Percentiles rank a stretch among this genome's conserved stretches.
phyloP scores from a whole-genome alignment of 2,797 vertebrate species.

The Babyrousa celebensis region DNA sequence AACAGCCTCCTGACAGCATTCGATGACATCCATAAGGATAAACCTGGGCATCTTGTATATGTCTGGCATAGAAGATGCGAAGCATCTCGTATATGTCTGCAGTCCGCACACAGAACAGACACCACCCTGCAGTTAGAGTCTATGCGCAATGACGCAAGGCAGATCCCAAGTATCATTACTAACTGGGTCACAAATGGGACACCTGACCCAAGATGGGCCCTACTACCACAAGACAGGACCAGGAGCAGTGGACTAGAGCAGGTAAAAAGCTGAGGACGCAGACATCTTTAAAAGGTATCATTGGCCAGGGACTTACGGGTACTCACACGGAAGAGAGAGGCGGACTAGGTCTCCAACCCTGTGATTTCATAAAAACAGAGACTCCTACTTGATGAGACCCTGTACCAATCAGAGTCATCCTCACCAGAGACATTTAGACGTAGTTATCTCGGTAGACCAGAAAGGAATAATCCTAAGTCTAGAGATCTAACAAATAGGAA shows the following conservation, averaged over 20 bases:
- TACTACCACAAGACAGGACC: background rate
- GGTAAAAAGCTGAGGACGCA: background rate
- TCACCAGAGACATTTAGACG: background rate
- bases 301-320: background rate
- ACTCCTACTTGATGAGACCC: background rate
- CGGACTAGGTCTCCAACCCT: background rate
- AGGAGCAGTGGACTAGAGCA: background rate
- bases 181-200: slow-evolving; percentile 59
- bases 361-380: slow-evolving; percentile 18
- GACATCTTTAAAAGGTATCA: slow-evolving; percentile 29
- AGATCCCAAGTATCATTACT: slow-evolving; percentile 50
- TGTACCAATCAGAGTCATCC: slow-evolving; percentile 41
- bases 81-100: background rate
- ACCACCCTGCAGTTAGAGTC: slow-evolving; percentile 52
- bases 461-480: slow-evolving; percentile 58
- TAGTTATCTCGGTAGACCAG: slow-evolving; percentile 14
- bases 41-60: slow-evolving; percentile 6
- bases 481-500: slow-evolving; percentile 37
- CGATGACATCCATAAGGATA: slow-evolving; percentile 36
- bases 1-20: background rate
- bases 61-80: slow-evolving; percentile 40
- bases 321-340: background rate
- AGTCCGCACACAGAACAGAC: slow-evolving; percentile 63
- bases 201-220: slow-evolving; percentile 14
- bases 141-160: background rate